These are phyloP conservation scores for Arctocebus calabarensis DNA, from an alignment of 2,797 vertebrate genomes.

Conservation along the genomic window DNA sequence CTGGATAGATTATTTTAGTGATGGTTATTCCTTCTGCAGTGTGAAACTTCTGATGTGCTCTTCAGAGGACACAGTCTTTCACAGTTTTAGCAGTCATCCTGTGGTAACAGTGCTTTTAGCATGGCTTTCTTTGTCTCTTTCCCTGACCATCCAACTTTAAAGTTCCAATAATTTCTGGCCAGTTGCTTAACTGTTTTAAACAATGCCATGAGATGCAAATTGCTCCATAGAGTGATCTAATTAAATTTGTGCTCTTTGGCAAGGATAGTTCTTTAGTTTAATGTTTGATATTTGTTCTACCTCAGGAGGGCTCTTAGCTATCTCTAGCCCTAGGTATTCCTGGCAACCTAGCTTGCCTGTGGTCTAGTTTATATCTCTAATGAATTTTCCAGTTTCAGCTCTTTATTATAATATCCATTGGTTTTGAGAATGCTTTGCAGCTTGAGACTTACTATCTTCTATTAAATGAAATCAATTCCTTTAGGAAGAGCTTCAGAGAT, in stretches of 20 bases:
- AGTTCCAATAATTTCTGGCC: neutral
- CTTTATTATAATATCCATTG: neutral
- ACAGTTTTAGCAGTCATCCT: no score
- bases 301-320: neutral
- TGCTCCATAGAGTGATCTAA: neutral
- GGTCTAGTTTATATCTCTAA: neutral
- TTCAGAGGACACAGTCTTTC: no score
- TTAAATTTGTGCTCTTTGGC: neutral
- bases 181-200: neutral
- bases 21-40: no score
- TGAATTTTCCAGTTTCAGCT: neutral
- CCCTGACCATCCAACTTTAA: neutral
- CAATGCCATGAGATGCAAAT: neutral
- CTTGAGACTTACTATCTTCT: neutral
- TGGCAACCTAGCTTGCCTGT: neutral
- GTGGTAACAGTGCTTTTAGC: neutral
- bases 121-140: neutral
- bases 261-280: neutral
- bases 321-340: neutral
- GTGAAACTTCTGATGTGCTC: no score
- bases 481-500: conserved; percentile 29
- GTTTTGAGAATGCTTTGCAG: neutral
- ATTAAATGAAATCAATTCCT: neutral
- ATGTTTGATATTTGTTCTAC: neutral
- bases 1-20: no score